phyloP scores from a whole-genome alignment of 2,888 invertebrate species.

The Acholoe squamosa region DNA sequence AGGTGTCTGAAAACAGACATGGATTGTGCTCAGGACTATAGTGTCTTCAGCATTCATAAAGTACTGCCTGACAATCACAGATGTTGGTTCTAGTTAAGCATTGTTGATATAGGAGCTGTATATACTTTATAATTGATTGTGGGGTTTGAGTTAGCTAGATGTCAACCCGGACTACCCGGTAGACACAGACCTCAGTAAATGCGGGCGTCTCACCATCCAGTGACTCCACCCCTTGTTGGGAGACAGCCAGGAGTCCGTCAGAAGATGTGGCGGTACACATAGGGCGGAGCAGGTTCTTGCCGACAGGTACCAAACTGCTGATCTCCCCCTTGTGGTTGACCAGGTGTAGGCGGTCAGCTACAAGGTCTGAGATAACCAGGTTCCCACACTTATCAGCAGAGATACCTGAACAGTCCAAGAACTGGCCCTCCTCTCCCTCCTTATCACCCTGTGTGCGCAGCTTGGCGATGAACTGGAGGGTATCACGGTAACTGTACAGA shows the following conservation, averaged over 20 bases:
- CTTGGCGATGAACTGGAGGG: constrained; percentile 65
- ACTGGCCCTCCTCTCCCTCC: constrained; percentile 38
- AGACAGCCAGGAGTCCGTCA: constrained; percentile 66
- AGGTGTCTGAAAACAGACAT: too few species aligned
- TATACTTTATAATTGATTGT: not conserved
- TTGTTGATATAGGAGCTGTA: not conserved
- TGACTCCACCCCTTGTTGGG: constrained; percentile 65
- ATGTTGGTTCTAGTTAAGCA: too few species aligned
- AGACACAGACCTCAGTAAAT: constrained; percentile 58
- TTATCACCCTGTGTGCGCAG: constrained; percentile 44
- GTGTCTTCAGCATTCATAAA: too few species aligned
- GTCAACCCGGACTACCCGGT: constrained; percentile 65
- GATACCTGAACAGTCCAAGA: constrained; percentile 68
- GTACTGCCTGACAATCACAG: too few species aligned
- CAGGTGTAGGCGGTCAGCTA: constrained; percentile 63
- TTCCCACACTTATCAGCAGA: constrained; percentile 65
- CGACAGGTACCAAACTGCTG: constrained; percentile 57
- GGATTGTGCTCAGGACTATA: too few species aligned
- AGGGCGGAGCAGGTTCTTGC: constrained; percentile 64
- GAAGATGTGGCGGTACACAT: constrained; percentile 63
- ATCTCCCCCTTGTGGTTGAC: constrained; percentile 65
- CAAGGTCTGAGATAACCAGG: constrained; percentile 66
- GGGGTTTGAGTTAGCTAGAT: constrained; percentile 37
- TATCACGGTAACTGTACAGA: constrained; percentile 65
- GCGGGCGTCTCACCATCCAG: constrained; percentile 45